Conservation (phyloP, 2,797 vertebrate species). For the Uromys caudimaculatus region DNA sequence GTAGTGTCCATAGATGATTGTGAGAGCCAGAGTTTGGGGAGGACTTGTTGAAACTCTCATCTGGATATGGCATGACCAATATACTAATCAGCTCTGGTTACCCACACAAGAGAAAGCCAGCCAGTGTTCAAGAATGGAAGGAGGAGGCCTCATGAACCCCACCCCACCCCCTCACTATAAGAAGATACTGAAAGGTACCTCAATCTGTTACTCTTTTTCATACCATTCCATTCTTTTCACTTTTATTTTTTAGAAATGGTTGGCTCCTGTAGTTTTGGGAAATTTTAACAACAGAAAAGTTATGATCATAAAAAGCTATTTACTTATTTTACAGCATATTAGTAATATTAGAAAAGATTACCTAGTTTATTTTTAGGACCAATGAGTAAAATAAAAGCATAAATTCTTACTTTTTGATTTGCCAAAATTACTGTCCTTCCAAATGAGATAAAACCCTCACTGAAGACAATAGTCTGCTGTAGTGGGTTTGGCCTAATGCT, state of each 20-base stretch:
- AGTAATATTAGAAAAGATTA: background rate
- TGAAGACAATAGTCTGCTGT: background rate
- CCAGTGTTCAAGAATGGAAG: too few species aligned
- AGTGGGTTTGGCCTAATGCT: too few species aligned
- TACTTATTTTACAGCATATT: background rate
- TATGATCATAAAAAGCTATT: background rate
- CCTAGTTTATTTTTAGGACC: background rate
- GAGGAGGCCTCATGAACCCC: background rate
- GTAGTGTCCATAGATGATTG: background rate
- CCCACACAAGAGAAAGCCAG: background rate
- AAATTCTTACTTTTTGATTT: slow-evolving; percentile 36
- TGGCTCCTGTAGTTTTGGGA: background rate
- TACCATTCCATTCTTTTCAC: background rate
- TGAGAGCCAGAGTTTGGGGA: background rate
- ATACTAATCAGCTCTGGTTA: background rate
- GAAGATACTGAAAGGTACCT: background rate
- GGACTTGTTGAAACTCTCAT: background rate
- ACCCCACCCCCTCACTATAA: background rate
- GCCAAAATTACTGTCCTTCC: background rate
- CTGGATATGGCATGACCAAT: background rate
- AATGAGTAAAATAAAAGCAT: slow-evolving; percentile 5
- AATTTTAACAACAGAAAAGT: background rate
- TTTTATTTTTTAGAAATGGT: background rate
- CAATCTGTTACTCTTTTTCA: background rate
- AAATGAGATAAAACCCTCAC: background rate